Evolutionary conservation across 2,797 vertebrate species (phyloP), one percentile per base, ranked within the genome.

Genomic region (Lepilemur ruficaudatus): DNA sequence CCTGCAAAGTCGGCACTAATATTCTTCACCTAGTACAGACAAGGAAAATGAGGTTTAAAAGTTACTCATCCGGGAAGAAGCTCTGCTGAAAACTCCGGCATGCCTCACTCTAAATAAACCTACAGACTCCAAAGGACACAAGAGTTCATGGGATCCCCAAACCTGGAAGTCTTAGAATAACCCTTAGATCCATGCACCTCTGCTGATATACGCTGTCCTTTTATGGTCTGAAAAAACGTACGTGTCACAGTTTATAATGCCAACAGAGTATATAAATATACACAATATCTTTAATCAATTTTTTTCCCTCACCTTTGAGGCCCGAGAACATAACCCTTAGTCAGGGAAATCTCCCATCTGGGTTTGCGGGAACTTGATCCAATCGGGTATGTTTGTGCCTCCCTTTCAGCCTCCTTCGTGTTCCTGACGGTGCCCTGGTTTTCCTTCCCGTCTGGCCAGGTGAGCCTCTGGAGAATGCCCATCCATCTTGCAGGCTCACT

Each of bases 391-490:
- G 50, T 80, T 50, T 17, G 70, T 92, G 76, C 93, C 97, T 30
- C 80, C 52, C 65, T 52, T 4, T 2, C 79, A 83, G 59, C 63
- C 93, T 89, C 94, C 93, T 86, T 89, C 43, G 6, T 0, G 1
- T 79, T 82, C 92, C 96, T 93, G 69, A 69, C 69, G 59, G 32
- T 9, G 5, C 9, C 0, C 55, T 5, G 46, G 1, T 7, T 80
- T 30, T 85, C 91, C 10, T 1, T 75, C 50, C 72, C 20, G 0
- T 41, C 84, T 61, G 50, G 14, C 80, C 87, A 76, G 85, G 30
- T 50, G 43, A 89, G 41, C 72, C 84, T 81, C 93, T 28, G 1
- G 85, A 70, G 97, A 96, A 97, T 72, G 95, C 87, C 95, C 83
- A 97, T 97, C 91, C 41, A 9, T 78, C 76, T 59, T 41, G 78